A percentile compares a stretch with the other conserved stretches of the same genome.
These are phyloP conservation scores for Bujurquina vittata DNA, from an alignment of 2,113 vertebrate species.

Conservation along the genomic window DNA sequence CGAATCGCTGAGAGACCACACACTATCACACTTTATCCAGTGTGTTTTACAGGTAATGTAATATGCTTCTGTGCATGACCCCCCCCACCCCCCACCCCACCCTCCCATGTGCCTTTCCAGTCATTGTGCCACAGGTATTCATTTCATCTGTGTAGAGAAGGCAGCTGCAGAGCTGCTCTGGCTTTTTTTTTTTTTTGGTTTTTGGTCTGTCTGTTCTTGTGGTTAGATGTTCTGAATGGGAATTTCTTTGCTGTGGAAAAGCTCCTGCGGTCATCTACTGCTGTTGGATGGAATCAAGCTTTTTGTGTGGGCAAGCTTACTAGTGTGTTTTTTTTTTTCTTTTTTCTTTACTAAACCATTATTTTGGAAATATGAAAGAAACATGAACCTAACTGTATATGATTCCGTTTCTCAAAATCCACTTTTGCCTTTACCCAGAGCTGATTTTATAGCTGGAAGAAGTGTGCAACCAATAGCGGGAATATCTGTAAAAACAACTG, in stretches of 20 bases:
- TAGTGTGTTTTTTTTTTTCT: background rate
- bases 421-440: background rate
- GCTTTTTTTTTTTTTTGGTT: background rate
- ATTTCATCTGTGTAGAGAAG: background rate
- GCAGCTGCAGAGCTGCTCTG: background rate
- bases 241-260: background rate
- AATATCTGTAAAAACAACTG: background rate
- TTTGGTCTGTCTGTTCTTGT: background rate
- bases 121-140: background rate
- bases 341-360: too few relatives aligned
- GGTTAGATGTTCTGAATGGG: background rate
- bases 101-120: background rate
- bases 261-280: background rate
- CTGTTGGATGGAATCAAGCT: background rate
- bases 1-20: background rate
- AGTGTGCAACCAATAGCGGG: background rate
- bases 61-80: background rate
- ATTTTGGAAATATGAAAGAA: too few relatives aligned
- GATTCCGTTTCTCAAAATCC: background rate
- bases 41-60: background rate
- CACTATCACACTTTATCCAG: background rate
- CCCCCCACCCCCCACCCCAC: too few relatives aligned
- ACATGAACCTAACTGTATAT: background rate
- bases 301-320: background rate
- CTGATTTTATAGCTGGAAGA: background rate